Conservation (phyloP, 2,797 vertebrate species). For the Pangasius sanitwongsei region DNA sequence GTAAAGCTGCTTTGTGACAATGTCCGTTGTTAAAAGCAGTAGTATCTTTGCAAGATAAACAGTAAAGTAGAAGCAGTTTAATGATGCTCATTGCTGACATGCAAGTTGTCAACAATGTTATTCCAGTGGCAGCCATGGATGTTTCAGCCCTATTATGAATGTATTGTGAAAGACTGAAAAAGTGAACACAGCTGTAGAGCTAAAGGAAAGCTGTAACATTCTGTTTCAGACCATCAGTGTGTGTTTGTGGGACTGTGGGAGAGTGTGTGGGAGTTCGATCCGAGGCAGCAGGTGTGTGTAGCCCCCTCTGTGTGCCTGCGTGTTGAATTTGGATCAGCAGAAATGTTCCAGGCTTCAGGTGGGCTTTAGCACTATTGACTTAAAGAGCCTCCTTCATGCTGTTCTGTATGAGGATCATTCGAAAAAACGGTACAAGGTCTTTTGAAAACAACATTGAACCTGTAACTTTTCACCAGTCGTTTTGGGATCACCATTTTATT, state of each 20-base stretch:
- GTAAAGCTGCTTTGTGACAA: too few species aligned
- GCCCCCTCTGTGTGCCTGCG: constrained; percentile 35
- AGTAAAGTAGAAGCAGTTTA: not conserved
- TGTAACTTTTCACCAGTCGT: not conserved
- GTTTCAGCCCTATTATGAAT: not conserved
- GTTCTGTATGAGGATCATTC: not conserved
- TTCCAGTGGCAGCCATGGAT: not conserved
- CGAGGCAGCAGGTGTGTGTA: constrained; percentile 30
- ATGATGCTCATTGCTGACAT: not conserved
- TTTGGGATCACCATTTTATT: not conserved
- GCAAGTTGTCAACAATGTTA: not conserved
- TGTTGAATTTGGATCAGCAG: constrained; percentile 30
- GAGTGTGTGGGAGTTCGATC: constrained; percentile 30
- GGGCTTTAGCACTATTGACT: constrained; percentile 63
- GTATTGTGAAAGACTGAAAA: not conserved
- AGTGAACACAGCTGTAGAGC: not conserved
- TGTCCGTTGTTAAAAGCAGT: too few species aligned
- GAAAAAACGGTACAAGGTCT: too few species aligned
- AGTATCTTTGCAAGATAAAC: not conserved
- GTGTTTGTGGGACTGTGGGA: not conserved
- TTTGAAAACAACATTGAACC: not conserved
- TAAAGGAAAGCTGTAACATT: not conserved
- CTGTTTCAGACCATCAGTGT: not conserved
- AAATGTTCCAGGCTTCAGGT: constrained; percentile 66
- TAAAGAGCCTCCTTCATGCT: constrained; percentile 2